Evolutionary conservation across 2,888 invertebrate genomes (phyloP).

Genomic region (Leptothorax acervorum): DNA sequence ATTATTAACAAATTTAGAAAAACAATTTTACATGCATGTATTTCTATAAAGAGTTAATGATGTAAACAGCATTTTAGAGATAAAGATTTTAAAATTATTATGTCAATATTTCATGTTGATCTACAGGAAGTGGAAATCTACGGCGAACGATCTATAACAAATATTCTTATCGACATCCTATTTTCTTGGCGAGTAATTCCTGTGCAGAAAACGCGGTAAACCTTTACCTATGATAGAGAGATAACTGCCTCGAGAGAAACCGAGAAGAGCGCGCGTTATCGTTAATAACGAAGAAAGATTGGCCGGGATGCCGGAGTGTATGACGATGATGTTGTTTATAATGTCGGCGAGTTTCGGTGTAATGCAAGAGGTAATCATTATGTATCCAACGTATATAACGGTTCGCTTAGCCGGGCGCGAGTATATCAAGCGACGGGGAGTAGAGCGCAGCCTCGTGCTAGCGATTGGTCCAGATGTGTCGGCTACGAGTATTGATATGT

Average conservation of each 20-base stretch:
- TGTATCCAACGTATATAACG: constrained; percentile 61
- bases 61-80: not conserved
- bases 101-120: constrained; percentile 4
- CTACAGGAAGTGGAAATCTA: constrained; percentile 16
- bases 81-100: not conserved
- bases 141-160: constrained; percentile 27
- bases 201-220: constrained; percentile 9
- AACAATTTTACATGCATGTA: not conserved
- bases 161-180: constrained; percentile 45
- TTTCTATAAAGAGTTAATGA: not conserved
- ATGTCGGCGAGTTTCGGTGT: constrained; percentile 46
- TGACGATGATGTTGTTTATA: constrained; percentile 48
- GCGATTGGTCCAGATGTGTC: constrained; percentile 69
- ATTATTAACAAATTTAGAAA: not conserved
- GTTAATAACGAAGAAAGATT: constrained; percentile 51
- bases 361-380: constrained; percentile 60
- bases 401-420: constrained; percentile 59
- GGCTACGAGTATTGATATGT: constrained; percentile 58
- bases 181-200: constrained; percentile 26
- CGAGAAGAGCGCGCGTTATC: constrained; percentile 41
- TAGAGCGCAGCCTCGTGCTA: constrained; percentile 52
- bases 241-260: constrained; percentile 39
- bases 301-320: constrained; percentile 1
- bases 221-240: constrained; percentile 37
- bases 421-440: constrained; percentile 55